These are phyloP conservation scores for Electrophaes corylata DNA, from an alignment of 2,888 invertebrate species.

Conservation along the genomic window DNA sequence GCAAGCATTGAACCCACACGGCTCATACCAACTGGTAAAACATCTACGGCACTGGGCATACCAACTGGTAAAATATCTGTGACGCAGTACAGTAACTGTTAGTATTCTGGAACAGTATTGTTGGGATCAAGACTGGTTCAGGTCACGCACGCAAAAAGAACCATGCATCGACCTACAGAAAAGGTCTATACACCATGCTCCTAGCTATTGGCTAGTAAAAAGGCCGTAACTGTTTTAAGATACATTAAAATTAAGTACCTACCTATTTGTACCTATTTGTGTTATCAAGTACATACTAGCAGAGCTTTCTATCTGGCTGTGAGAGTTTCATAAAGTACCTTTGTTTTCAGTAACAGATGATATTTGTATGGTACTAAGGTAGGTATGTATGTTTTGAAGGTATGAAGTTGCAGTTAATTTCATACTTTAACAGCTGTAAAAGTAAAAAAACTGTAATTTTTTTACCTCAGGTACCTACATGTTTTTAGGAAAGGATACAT, in stretches of 20 bases:
- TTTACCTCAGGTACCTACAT: too few relatives aligned
- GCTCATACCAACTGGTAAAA: slow-evolving; percentile 8
- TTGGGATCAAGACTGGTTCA: slow-evolving; percentile 26
- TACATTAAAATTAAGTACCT: background rate
- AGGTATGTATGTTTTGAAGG: too few relatives aligned
- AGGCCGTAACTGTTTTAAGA: background rate
- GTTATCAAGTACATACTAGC: too few relatives aligned
- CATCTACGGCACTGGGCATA: slow-evolving; percentile 12
- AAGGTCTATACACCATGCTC: slow-evolving; percentile 11
- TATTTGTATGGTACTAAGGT: too few relatives aligned
- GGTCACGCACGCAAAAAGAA: slow-evolving; percentile 30
- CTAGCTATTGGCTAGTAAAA: background rate
- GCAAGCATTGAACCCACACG: slow-evolving; percentile 48
- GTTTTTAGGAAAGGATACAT: too few relatives aligned
- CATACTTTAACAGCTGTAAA: too few relatives aligned
- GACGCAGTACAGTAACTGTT: slow-evolving; percentile 4
- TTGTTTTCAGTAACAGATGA: too few relatives aligned
- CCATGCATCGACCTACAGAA: slow-evolving; percentile 18
- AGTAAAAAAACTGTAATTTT: too few relatives aligned
- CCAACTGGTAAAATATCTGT: slow-evolving; percentile 8
- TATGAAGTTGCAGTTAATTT: too few relatives aligned
- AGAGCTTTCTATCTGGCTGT: too few relatives aligned
- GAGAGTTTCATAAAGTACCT: too few relatives aligned
- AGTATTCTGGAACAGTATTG: slow-evolving; percentile 24
- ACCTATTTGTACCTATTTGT: too few relatives aligned